Evolutionary conservation across 2,113 vertebrate genomes (phyloP), one percentile per base, ranked within the genome.

Genomic region (Sprattus sprattus): DNA sequence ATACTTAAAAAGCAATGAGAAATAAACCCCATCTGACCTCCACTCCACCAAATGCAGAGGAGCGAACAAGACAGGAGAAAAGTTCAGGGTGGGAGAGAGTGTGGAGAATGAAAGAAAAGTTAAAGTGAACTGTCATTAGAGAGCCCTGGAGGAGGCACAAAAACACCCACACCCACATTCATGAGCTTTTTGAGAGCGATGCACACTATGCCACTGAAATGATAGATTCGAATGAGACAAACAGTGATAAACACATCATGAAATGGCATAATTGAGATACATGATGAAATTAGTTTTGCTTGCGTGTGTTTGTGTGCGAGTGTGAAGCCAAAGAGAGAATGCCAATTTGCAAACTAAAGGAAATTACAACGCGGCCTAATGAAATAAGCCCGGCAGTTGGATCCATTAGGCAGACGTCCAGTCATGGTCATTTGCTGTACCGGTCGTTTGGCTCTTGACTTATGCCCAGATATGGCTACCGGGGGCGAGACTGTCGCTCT

Each of bases 401-500:
- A 28, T 39, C 39, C 20, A n/a, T 60, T 57, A 49, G 82, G 3
- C 16, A 78, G 9, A 45, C 80, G 1, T 8, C 57, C 44, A 71
- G 45, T 47, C 39, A 22, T 5, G 15, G 52, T 84, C 85, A 5
- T 78, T 78, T 10, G 71, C 28, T 5, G 25, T 28, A 28, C 32
- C 44, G 71, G 71, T 78, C 11, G 28, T 78, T 78, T 78, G 71
- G 20, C 8, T 83, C 86, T 88, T 89, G 95, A 96, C 99, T 92
- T 9, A 0, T 45, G 0, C 22, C 0, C 89, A 99, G 98, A 87
- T 99, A 99, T 28, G 98, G 98, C 39, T 99, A 99, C 85, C 93
- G 98, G 10, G 98, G 98, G 3, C 96, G 98, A 15, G 98, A 99
- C 94, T 99, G 98, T 54, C 97, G 98, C 83, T 99, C 95, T 85